Conservation (phyloP, 2,888 invertebrate genomes). For the Oscheius sp. region DNA sequence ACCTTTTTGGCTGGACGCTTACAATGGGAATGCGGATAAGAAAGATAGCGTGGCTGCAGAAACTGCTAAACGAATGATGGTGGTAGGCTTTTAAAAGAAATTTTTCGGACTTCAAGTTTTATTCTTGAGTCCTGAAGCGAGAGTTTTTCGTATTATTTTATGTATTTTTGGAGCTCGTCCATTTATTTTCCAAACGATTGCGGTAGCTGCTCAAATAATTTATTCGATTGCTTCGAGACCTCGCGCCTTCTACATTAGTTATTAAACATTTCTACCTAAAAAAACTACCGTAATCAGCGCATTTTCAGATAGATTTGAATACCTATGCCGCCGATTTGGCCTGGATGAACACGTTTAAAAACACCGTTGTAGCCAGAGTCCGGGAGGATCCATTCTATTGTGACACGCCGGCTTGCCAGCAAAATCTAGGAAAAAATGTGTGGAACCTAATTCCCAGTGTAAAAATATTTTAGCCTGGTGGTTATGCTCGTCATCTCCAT, state of each 20-base stretch:
- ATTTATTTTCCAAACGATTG: no score
- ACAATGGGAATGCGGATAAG: conserved; percentile 37
- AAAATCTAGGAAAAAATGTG: conserved; percentile 34
- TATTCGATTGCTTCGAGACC: no score
- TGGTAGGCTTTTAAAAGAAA: conserved; percentile 27
- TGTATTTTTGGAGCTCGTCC: no score
- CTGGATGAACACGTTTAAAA: conserved; percentile 42
- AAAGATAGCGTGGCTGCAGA: conserved; percentile 36
- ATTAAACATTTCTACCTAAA: no score
- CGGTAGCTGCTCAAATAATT: no score
- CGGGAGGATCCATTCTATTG: conserved; percentile 44
- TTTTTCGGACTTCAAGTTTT: no score
- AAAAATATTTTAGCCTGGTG: conserved; percentile 20
- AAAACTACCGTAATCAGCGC: no score
- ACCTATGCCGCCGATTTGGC: conserved; percentile 38
- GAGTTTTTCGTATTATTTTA: no score
- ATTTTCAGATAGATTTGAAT: conserved; percentile 37
- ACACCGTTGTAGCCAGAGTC: conserved; percentile 29
- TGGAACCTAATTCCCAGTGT: neutral
- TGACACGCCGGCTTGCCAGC: conserved; percentile 37
- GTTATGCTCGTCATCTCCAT: conserved; percentile 56
- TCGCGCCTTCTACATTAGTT: no score
- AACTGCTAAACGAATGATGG: conserved; percentile 39
- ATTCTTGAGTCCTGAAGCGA: no score
- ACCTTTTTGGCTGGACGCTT: conserved; percentile 46